These are phyloP conservation scores for Cancer borealis DNA, from an alignment of 2,888 invertebrate genomes.

Conservation along the genomic window DNA sequence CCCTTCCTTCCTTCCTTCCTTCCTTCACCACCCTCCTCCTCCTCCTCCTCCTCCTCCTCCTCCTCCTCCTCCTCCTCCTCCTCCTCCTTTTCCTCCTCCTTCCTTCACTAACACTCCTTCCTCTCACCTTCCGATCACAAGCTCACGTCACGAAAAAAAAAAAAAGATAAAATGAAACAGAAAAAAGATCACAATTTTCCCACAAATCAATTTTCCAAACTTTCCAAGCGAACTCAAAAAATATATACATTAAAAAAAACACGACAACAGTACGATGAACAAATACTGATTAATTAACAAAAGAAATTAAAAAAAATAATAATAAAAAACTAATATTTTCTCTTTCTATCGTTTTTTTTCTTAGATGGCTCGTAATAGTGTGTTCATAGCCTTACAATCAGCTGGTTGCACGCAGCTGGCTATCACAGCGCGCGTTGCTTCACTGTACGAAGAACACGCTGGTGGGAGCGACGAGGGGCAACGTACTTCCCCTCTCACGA, in stretches of 20 bases:
- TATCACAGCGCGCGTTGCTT: neutral
- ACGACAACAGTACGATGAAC: neutral
- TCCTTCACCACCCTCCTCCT: neutral
- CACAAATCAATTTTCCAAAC: neutral
- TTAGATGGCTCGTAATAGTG: neutral
- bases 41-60: neutral
- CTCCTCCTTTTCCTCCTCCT: neutral
- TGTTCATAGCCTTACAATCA: neutral
- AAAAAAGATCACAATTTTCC: neutral
- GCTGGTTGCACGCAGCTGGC: neutral
- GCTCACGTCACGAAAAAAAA: neutral
- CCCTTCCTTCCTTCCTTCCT: neutral
- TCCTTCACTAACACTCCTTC: neutral
- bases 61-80: neutral
- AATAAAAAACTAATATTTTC: neutral
- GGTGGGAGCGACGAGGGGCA: constrained; percentile 57
- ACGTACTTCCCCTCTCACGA: constrained; percentile 56
- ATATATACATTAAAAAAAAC: too few relatives aligned
- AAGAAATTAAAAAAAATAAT: neutral
- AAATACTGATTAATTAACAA: neutral
- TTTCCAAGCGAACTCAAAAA: too few relatives aligned
- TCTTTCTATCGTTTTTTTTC: constrained; percentile 25
- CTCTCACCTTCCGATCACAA: neutral
- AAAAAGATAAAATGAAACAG: neutral
- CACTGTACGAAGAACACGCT: neutral